Conservation (phyloP, 1,140 invertebrate genomes). For the Anoplolepis gracilipes region DNA sequence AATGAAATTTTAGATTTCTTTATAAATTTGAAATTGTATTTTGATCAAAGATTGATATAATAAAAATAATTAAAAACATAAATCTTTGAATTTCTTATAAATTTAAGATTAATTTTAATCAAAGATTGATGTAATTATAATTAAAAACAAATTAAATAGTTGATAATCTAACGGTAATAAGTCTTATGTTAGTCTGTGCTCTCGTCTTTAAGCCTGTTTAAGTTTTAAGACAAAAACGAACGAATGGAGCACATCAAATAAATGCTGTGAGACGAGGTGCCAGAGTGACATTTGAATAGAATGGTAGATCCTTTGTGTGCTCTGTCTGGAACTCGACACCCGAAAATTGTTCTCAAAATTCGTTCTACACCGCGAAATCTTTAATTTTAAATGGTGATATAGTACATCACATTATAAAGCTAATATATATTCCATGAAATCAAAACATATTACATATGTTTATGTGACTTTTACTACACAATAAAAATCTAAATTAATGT, state of each 20-base stretch:
- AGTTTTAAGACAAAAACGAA: constrained; percentile 81
- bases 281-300: constrained; percentile 85
- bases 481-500: background rate
- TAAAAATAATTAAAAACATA: constrained; percentile 48
- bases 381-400: background rate
- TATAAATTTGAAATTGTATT: background rate
- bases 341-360: constrained; percentile 85
- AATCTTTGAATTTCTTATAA: background rate
- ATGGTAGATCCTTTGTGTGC: constrained; percentile 83
- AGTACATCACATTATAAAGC: background rate
- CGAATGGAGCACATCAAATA: constrained; percentile 79
- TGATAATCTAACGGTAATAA: constrained; percentile 46
- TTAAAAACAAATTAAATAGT: constrained; percentile 46
- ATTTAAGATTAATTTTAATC: background rate
- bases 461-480: background rate
- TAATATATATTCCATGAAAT: background rate
- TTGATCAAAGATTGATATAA: constrained; percentile 24
- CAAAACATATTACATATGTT: background rate
- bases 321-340: constrained; percentile 82
- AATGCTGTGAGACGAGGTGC: constrained; percentile 83
- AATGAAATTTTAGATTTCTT: background rate
- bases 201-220: constrained; percentile 79
- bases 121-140: constrained; percentile 53
- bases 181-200: constrained; percentile 64
- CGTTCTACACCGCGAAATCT: constrained; percentile 56